A percentile compares a stretch with the other conserved stretches of the same genome.
These are phyloP conservation scores for Bimastos eiseni DNA, from an alignment of 2,888 invertebrate genomes.

Conservation along the genomic window DNA sequence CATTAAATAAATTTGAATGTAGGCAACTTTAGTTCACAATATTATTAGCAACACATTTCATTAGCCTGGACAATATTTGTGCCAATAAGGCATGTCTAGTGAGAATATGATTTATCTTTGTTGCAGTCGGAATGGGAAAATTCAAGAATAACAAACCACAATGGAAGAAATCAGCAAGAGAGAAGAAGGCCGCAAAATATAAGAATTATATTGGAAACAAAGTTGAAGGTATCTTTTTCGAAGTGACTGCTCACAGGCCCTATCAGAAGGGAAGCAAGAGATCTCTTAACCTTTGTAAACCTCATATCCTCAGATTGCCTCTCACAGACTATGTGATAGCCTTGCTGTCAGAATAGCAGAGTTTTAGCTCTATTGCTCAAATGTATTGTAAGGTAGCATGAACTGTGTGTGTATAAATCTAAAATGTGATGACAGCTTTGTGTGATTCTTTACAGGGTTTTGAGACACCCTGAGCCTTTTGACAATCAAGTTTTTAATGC, in stretches of 20 bases:
- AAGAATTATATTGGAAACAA: constrained; percentile 14
- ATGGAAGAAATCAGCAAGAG: constrained; percentile 4
- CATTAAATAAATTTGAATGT: neutral
- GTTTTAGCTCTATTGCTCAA: neutral
- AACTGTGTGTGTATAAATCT: neutral
- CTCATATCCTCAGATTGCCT: neutral
- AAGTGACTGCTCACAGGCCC: neutral
- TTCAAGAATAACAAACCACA: neutral
- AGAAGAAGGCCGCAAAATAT: constrained; percentile 3
- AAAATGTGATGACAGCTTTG: neutral
- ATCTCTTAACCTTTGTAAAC: neutral
- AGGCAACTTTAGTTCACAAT: neutral
- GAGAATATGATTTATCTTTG: neutral
- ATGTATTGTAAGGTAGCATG: neutral
- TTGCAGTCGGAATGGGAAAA: neutral
- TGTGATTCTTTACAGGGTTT: neutral
- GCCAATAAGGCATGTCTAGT: neutral
- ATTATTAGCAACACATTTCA: neutral
- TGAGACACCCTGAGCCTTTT: neutral
- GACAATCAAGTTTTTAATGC: neutral
- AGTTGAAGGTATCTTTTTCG: neutral
- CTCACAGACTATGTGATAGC: neutral
- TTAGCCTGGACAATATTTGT: neutral
- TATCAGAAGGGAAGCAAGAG: neutral
- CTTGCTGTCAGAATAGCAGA: neutral